These are phyloP conservation scores for Mormyrus lacerda DNA, from an alignment of 2,113 vertebrate genomes.

Conservation along the genomic window DNA sequence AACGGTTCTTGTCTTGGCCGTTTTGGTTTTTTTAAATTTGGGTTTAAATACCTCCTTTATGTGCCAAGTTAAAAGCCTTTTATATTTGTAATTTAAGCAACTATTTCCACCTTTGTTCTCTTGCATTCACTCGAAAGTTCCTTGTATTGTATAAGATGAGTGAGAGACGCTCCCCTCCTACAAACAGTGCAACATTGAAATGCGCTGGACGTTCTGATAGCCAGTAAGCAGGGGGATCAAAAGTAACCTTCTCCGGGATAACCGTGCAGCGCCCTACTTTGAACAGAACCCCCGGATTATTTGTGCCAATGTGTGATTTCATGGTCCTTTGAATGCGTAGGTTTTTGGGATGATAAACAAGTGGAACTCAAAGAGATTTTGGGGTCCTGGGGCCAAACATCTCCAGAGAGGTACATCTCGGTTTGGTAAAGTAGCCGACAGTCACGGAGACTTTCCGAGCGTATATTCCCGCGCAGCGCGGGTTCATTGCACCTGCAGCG, in stretches of 20 bases:
- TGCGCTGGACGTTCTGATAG: background rate
- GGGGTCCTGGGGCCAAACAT: background rate
- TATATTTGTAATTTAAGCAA: background rate
- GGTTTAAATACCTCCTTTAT: background rate
- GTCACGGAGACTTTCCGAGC: background rate
- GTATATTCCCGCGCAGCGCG: background rate
- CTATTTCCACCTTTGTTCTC: background rate
- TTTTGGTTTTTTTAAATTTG: background rate
- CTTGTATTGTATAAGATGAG: background rate
- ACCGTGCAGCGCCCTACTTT: background rate
- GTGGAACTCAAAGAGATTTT: background rate
- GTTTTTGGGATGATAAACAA: background rate
- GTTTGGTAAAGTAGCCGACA: background rate
- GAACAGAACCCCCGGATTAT: background rate
- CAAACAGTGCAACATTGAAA: background rate
- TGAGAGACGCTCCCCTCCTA: background rate
- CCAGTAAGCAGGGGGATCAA: background rate
- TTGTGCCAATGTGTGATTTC: background rate
- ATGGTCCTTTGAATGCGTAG: background rate
- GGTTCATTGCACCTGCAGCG: background rate
- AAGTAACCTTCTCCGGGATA: background rate
- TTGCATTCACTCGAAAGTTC: background rate
- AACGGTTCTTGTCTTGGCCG: background rate
- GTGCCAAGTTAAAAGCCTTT: background rate
- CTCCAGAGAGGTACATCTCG: background rate